Percentiles rank a stretch among this genome's conserved stretches.
Conservation (phyloP, 1,140 invertebrate species). For the Drosophila nasuta region DNA sequence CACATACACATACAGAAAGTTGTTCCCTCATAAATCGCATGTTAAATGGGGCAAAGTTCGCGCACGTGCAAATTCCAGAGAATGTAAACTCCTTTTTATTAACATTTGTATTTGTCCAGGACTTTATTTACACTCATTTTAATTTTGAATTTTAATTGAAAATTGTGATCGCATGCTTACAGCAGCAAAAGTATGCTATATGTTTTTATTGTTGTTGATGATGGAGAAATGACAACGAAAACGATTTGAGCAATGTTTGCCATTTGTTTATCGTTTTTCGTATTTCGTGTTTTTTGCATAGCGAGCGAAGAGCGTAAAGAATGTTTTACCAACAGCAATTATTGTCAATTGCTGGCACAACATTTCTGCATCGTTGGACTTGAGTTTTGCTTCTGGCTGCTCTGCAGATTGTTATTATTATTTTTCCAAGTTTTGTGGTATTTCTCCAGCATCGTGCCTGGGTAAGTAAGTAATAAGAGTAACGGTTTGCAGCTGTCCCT, state of each 20-base stretch:
- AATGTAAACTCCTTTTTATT: conserved; percentile 11
- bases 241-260: not conserved
- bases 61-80: conserved; percentile 13
- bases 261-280: not conserved
- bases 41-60: conserved; percentile 21
- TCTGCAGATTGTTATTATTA: conserved; percentile 17
- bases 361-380: conserved; percentile 56
- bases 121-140: conserved; percentile 7
- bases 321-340: conserved; percentile 60
- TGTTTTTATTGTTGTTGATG: not conserved
- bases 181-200: not conserved
- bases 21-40: conserved; percentile 47
- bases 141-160: conserved; percentile 4
- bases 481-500: conserved; percentile 52
- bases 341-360: conserved; percentile 64
- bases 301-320: not conserved
- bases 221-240: conserved; percentile 1
- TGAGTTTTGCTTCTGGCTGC: conserved; percentile 6
- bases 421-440: conserved; percentile 30
- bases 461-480: conserved; percentile 22
- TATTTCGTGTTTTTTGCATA: not conserved
- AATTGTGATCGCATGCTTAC: conserved; percentile 11
- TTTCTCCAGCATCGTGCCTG: not conserved
- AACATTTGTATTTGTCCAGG: not conserved
- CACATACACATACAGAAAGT: not conserved